Conservation (phyloP, 2,888 invertebrate genomes). For the Dione juno region DNA sequence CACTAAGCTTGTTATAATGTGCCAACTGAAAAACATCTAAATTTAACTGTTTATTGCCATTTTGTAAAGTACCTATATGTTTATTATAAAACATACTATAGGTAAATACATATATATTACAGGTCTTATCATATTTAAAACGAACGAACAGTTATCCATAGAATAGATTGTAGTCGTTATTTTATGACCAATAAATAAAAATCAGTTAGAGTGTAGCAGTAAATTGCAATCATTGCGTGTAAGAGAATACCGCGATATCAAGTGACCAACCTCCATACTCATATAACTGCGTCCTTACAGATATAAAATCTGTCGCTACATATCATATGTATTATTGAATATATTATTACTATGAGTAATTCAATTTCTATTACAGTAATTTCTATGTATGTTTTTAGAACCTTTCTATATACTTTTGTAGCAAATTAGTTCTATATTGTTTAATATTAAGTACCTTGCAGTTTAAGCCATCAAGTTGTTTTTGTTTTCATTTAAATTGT, state of each 20-base stretch:
- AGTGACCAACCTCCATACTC: constrained; percentile 64
- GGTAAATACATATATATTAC: not conserved
- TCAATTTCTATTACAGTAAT: not conserved
- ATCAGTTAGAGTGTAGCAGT: constrained; percentile 55
- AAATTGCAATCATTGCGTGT: constrained; percentile 68
- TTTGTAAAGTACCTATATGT: not conserved
- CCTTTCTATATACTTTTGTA: not conserved
- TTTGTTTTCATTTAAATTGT: too few relatives aligned
- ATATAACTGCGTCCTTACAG: constrained; percentile 50
- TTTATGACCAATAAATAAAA: constrained; percentile 46
- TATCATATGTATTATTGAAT: constrained; percentile 39
- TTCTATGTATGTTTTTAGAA: not conserved
- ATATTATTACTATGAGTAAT: constrained; percentile 8
- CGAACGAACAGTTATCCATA: not conserved
- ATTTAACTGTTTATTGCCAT: constrained; percentile 13
- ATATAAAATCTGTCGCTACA: constrained; percentile 39
- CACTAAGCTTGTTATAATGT: constrained; percentile 51
- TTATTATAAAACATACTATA: too few relatives aligned
- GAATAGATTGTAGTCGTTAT: not conserved
- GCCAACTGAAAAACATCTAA: constrained; percentile 17
- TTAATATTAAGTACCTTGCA: not conserved
- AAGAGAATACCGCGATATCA: constrained; percentile 68
- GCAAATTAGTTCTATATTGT: not conserved
- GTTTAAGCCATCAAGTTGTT: too few relatives aligned
- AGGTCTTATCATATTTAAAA: not conserved